These are phyloP conservation scores for Linyphia triangularis DNA, from an alignment of 2,888 invertebrate genomes.

Conservation along the genomic window DNA sequence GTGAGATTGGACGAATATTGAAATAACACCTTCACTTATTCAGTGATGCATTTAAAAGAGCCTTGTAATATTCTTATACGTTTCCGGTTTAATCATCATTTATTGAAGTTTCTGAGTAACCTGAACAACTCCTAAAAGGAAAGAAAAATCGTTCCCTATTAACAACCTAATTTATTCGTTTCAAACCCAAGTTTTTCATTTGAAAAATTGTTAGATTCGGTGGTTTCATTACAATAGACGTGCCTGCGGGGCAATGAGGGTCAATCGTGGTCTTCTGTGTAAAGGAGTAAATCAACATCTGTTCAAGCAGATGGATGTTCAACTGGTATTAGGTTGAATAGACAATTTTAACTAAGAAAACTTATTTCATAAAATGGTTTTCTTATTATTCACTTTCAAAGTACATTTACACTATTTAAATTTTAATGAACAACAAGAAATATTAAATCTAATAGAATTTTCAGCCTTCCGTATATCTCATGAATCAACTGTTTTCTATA, in stretches of 20 bases:
- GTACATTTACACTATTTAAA: no score
- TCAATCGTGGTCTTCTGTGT: constrained; percentile 13
- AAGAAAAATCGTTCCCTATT: constrained; percentile 21
- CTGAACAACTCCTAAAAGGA: neutral
- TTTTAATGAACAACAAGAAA: no score
- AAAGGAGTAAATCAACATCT: neutral
- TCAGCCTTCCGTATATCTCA: no score
- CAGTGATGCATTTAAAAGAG: no score
- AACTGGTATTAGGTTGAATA: no score
- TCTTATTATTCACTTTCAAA: no score
- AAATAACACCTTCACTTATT: no score
- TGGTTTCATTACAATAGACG: constrained; percentile 35
- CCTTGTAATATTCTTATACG: constrained; percentile 37
- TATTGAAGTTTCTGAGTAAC: constrained; percentile 15
- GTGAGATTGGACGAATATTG: no score
- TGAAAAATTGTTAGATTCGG: constrained; percentile 25
- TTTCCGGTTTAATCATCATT: constrained; percentile 32
- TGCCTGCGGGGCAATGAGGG: constrained; percentile 2
- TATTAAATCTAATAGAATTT: no score
- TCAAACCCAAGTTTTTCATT: neutral
- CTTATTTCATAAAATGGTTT: no score
- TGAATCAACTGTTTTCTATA: no score
- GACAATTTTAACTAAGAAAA: no score
- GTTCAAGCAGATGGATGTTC: neutral
- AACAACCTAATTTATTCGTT: constrained; percentile 48